phyloP scores from a whole-genome alignment of 2,113 vertebrate genomes.

The Pseudolaguvia tuberculata region DNA sequence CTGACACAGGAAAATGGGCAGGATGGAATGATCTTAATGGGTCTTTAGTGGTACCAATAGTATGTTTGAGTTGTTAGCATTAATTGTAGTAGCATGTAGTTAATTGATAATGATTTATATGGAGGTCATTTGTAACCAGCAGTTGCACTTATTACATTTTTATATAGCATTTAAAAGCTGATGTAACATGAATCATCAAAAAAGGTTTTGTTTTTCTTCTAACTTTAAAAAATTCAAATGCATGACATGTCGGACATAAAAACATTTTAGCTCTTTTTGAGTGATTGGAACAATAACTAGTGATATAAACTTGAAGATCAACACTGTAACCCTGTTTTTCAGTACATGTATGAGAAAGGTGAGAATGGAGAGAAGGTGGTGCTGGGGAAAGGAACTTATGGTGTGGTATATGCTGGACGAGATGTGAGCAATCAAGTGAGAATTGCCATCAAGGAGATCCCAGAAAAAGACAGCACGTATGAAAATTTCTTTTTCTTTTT shows the following conservation, averaged over 20 bases:
- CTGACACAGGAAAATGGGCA: neutral
- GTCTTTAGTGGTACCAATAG: neutral
- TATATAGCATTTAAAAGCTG: neutral
- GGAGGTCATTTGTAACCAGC: neutral
- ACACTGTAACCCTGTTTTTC: too few species aligned
- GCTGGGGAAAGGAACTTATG: slow-evolving; percentile 85
- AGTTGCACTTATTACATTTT: neutral
- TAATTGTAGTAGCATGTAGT: neutral
- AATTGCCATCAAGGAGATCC: slow-evolving; percentile 93
- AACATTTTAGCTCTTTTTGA: too few species aligned
- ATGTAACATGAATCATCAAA: neutral
- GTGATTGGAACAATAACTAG: too few species aligned
- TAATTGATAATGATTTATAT: neutral
- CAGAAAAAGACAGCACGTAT: slow-evolving; percentile 84
- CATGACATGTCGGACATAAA: neutral
- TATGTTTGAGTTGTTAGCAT: neutral
- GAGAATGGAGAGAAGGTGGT: slow-evolving; percentile 75
- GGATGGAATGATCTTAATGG: too few species aligned
- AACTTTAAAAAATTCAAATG: neutral
- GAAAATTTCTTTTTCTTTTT: neutral
- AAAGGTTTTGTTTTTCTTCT: too few species aligned
- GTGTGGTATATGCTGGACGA: slow-evolving; percentile 84
- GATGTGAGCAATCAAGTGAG: slow-evolving; percentile 82
- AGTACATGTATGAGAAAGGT: slow-evolving; percentile 82
- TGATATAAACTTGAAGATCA: too few species aligned